A percentile compares a stretch with the other conserved stretches of the same genome.
Evolutionary conservation across 2,797 vertebrate species (phyloP).

Genomic region (Cirrhinus molitorella): DNA sequence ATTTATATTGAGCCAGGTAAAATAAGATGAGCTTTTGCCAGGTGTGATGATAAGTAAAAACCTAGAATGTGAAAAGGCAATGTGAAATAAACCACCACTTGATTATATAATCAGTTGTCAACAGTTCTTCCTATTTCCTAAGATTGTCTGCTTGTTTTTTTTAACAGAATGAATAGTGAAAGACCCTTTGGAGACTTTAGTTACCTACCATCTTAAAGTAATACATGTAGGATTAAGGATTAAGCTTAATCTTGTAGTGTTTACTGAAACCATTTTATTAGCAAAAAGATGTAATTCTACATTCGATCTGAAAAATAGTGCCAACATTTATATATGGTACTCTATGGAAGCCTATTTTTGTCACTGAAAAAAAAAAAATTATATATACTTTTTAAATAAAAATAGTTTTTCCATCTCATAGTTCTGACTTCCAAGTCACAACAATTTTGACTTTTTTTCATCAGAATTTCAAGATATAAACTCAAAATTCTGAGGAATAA

Average conservation of each 20-base stretch:
- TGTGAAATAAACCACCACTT: not conserved
- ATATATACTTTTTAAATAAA: no score
- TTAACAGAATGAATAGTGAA: not conserved
- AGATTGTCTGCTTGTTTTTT: not conserved
- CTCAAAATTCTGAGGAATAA: no score
- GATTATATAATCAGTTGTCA: not conserved
- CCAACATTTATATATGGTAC: not conserved
- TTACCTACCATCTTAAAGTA: not conserved
- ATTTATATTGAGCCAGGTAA: not conserved
- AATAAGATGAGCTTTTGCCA: not conserved
- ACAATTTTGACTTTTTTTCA: no score
- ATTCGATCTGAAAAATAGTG: not conserved
- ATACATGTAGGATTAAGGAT: not conserved
- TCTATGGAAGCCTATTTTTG: no score
- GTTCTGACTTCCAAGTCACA: no score
- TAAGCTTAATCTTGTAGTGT: not conserved
- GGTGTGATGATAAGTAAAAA: not conserved
- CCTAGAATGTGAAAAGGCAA: not conserved
- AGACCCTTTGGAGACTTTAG: not conserved
- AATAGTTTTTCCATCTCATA: no score
- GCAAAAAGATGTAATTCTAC: not conserved
- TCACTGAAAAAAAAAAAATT: no score
- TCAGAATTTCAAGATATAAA: no score
- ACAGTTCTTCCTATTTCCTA: not conserved
- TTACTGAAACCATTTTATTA: not conserved